A percentile compares a stretch with the other conserved stretches of the same genome.
These are phyloP conservation scores for Rhabditophanes sp. DNA, from an alignment of 2,888 invertebrate species.

Conservation along the genomic window DNA sequence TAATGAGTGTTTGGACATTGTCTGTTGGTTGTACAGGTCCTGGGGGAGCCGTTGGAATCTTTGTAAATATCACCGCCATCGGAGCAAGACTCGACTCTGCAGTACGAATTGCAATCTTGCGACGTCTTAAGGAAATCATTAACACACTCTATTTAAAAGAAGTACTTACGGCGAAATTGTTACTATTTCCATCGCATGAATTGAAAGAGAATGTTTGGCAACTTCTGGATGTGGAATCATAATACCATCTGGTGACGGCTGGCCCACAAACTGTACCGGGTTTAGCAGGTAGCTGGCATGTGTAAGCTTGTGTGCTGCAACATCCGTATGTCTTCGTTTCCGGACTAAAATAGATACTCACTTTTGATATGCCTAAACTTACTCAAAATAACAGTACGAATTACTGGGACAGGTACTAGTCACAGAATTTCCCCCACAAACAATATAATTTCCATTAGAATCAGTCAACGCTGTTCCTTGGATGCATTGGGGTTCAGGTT, in stretches of 20 bases:
- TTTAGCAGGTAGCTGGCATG: slow-evolving; percentile 40
- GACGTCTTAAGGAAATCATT: slow-evolving; percentile 18
- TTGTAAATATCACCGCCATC: slow-evolving; percentile 43
- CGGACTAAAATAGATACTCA: neutral
- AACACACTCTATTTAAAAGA: slow-evolving; percentile 15
- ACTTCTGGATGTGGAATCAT: slow-evolving; percentile 22
- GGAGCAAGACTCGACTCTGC: slow-evolving; percentile 41
- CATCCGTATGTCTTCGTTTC: neutral
- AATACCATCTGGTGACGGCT: slow-evolving; percentile 43
- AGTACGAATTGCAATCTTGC: slow-evolving; percentile 43
- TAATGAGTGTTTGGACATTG: slow-evolving; percentile 42
- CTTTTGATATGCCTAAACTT: slow-evolving; percentile 1
- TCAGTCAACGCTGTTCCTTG: slow-evolving; percentile 43
- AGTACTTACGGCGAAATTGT: slow-evolving; percentile 41
- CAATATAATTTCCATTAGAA: slow-evolving; percentile 41
- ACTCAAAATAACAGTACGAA: slow-evolving; percentile 44
- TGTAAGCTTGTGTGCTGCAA: slow-evolving; percentile 26
- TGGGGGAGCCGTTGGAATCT: slow-evolving; percentile 37
- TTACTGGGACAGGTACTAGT: slow-evolving; percentile 40
- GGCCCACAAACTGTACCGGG: slow-evolving; percentile 41
- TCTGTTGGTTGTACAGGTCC: slow-evolving; percentile 36
- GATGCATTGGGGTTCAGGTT: slow-evolving; percentile 39
- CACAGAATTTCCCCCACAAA: slow-evolving; percentile 34
- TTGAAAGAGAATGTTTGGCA: slow-evolving; percentile 40
- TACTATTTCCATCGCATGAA: slow-evolving; percentile 43